Conservation (phyloP, 2,797 vertebrate genomes). For the Acanthurus leucopareius region DNA sequence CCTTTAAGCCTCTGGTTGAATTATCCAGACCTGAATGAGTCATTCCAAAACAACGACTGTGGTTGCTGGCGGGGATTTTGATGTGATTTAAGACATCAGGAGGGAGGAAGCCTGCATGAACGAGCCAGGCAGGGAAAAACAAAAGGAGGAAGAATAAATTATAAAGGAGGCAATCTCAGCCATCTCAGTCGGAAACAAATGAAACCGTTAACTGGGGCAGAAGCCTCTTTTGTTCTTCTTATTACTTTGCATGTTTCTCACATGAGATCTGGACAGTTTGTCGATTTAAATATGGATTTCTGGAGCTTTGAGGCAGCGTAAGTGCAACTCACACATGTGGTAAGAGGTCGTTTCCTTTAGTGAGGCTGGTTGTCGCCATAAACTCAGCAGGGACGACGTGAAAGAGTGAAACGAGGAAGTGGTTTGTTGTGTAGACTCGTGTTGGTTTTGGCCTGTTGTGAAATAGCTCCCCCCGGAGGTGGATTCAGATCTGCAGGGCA, state of each 20-base stretch:
- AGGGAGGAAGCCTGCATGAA: background rate
- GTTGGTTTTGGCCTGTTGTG: slow-evolving; percentile 8
- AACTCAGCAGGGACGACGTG: background rate
- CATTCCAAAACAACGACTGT: slow-evolving; percentile 52
- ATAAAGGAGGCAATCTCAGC: slow-evolving; percentile 39
- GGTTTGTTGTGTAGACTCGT: background rate
- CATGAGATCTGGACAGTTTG: background rate
- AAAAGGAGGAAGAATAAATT: slow-evolving; percentile 41
- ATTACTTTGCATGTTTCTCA: background rate
- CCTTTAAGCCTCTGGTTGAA: slow-evolving; percentile 37
- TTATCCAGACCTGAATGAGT: slow-evolving; percentile 57
- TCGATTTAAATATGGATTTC: background rate
- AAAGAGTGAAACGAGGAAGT: background rate
- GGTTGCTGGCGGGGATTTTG: slow-evolving; percentile 9
- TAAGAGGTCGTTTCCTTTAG: background rate
- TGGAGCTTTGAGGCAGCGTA: background rate
- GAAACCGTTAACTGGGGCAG: slow-evolving; percentile 37
- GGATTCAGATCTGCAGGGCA: slow-evolving; percentile 28
- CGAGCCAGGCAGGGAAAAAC: slow-evolving; percentile 2
- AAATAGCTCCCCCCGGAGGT: slow-evolving; percentile 29
- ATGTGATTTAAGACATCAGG: slow-evolving; percentile 24
- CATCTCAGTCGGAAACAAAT: slow-evolving; percentile 24
- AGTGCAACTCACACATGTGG: slow-evolving; percentile 39
- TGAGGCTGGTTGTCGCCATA: slow-evolving; percentile 4
- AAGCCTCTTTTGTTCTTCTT: slow-evolving; percentile 13